Percentiles rank a stretch among this genome's conserved stretches.
Conservation (phyloP, 2,888 invertebrate species). For the Synergus japonicus region DNA sequence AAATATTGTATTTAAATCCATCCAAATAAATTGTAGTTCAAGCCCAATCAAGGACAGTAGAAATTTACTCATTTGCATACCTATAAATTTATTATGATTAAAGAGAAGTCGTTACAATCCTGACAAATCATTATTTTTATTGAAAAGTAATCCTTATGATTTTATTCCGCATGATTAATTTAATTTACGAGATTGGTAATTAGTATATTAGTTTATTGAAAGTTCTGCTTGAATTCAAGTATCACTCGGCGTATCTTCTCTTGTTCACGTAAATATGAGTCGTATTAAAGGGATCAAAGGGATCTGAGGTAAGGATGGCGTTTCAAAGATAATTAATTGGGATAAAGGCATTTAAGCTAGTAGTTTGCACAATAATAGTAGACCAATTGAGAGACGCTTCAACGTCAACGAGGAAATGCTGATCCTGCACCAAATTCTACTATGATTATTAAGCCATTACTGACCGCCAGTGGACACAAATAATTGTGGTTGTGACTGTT, state of each 20-base stretch:
- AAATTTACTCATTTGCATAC: neutral
- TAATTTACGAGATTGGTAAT: neutral
- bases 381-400: slow-evolving; percentile 54
- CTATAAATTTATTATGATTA: neutral
- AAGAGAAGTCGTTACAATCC: neutral
- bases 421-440: neutral
- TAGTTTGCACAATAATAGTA: slow-evolving; percentile 49
- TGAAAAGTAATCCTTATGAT: neutral
- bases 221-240: slow-evolving; percentile 19
- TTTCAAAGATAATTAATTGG: slow-evolving; percentile 71
- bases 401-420: slow-evolving; percentile 44
- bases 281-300: slow-evolving; percentile 49
- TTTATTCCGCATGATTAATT: neutral
- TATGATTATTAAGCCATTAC: neutral
- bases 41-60: neutral
- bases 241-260: slow-evolving; percentile 33
- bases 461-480: neutral
- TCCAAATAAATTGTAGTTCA: slow-evolving; percentile 1
- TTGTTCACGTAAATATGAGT: slow-evolving; percentile 45
- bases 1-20: neutral
- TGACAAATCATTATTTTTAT: neutral
- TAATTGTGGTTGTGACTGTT: neutral
- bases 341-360: slow-evolving; percentile 67
- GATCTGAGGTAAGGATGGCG: slow-evolving; percentile 57
- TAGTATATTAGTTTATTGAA: neutral